phyloP scores from a whole-genome alignment of 2,113 vertebrate species.

The Trogon surrucura region DNA sequence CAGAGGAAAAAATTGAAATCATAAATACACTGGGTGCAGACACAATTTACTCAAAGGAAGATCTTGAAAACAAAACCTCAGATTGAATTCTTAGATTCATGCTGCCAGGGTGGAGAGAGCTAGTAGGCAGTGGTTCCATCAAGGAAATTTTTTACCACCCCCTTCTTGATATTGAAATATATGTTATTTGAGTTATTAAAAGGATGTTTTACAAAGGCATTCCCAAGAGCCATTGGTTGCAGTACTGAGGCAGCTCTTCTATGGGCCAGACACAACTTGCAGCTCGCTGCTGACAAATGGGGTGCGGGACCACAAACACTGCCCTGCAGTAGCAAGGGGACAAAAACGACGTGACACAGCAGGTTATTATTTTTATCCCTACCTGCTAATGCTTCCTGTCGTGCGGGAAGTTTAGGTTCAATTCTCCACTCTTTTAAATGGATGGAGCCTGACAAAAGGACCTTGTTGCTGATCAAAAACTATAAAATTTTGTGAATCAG shows the following conservation, averaged over 20 bases:
- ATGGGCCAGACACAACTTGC: background rate
- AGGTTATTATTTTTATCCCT: background rate
- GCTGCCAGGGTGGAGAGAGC: background rate
- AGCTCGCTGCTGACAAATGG: accelerated
- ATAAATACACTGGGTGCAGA: background rate
- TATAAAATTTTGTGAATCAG: background rate
- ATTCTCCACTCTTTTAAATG: background rate
- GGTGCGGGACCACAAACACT: background rate
- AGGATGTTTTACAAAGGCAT: background rate
- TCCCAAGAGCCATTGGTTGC: background rate
- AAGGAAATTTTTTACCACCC: background rate
- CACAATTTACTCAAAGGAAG: background rate
- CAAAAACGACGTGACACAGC: background rate
- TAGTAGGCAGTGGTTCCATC: background rate
- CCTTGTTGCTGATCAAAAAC: background rate
- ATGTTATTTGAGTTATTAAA: background rate
- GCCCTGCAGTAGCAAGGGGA: background rate
- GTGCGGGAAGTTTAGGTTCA: background rate
- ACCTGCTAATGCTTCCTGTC: background rate
- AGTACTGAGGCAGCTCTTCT: background rate
- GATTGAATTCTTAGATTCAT: background rate
- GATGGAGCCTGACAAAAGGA: background rate
- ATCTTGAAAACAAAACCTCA: background rate
- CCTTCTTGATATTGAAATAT: background rate
- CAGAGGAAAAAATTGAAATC: background rate